phyloP scores from a whole-genome alignment of 30 jellyfish, hydroid and myxozoan genomes.

The Rhopilema esculentum region DNA sequence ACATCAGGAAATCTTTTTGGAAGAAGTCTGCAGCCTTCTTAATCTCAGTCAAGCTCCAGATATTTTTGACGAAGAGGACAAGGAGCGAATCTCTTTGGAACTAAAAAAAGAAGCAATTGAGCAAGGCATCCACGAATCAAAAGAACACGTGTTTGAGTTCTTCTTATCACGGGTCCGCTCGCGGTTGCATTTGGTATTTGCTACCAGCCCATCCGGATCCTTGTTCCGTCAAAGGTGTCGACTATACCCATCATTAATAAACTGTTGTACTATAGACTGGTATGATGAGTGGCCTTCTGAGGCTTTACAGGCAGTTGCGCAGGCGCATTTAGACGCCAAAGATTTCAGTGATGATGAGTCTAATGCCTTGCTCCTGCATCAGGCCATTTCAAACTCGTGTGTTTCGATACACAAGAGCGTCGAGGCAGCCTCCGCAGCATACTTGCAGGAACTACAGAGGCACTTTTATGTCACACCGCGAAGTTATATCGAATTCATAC shows the following conservation, averaged over 20 bases:
- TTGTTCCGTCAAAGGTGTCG: slow-evolving; percentile 87
- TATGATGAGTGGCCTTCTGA: slow-evolving; percentile 87
- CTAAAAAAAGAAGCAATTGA: slow-evolving; percentile 62
- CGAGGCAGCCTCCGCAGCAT: slow-evolving; percentile 53
- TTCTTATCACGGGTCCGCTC: slow-evolving; percentile 72
- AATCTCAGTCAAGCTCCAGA: slow-evolving; percentile 69
- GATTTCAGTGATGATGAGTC: slow-evolving; percentile 38
- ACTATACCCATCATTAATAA: slow-evolving; percentile 70
- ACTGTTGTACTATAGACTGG: slow-evolving; percentile 85
- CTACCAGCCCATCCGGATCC: slow-evolving; percentile 92
- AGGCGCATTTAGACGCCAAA: slow-evolving; percentile 30
- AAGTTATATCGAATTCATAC: slow-evolving; percentile 71
- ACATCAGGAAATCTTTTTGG: slow-evolving; percentile 78
- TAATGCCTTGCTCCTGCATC: slow-evolving; percentile 25
- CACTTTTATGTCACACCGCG: slow-evolving; percentile 79
- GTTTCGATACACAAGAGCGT: slow-evolving; percentile 65
- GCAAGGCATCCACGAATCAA: slow-evolving; percentile 74
- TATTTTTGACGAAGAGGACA: slow-evolving; percentile 80
- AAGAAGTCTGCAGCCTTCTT: slow-evolving; percentile 75
- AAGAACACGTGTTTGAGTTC: slow-evolving; percentile 69
- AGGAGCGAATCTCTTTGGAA: slow-evolving; percentile 75
- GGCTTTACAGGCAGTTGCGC: slow-evolving; percentile 83
- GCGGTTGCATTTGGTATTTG: slow-evolving; percentile 74
- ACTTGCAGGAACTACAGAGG: slow-evolving; percentile 70
- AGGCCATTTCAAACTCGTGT: slow-evolving; percentile 41